Evolutionary conservation across 1,140 invertebrate species (phyloP), one percentile per base, ranked within the genome.

Genomic region (Brachionus angularis): DNA sequence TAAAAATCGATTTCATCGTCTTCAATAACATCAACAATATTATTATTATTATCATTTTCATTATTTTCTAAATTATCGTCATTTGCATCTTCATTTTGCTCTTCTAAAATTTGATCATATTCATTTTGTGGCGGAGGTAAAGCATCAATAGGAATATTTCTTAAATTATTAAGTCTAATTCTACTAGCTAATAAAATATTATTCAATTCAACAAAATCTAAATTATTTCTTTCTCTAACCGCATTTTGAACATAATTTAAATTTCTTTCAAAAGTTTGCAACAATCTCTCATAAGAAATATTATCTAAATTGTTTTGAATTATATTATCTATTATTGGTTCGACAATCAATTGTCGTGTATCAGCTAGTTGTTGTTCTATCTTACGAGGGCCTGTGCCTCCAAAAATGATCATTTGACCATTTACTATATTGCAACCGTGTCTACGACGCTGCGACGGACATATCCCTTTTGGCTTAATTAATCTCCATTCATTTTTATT

Each of bases 331-430:
- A 8, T 14, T 5, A 42, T 42, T 7, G 39, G 39, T 42, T 42
- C 39, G 3, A 42, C 5, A 7, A 14, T 42, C 16, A 42, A 42
- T 14, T 36, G 33, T 18, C 14, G 36, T 23, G 4, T 23, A 39
- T 18, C 33, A 14, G 5, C 25, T 36, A 36, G 36, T 23, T 14
- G 33, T 25, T 1, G 27, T 46, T 33, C 27, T 46, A n/a, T 39
- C 47, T 31, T 46, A 10, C n/a, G n/a, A 1, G 58, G 58, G 25
- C 87, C 89, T 58, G 89, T 91, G 42, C 89, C 89, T 33, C 89
- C 89, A 81, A 91, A 91, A 31, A 91, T 79, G 76, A 86, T 91
- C 72, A 91, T 82, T 75, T 85, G 84, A 73, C 87, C 83, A 23
- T 84, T 84, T 73, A 88, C 84, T 5, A 89, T 79, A 72, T 89